phyloP scores from a whole-genome alignment of 2,888 invertebrate genomes.

The Drosophila paramelanica region DNA sequence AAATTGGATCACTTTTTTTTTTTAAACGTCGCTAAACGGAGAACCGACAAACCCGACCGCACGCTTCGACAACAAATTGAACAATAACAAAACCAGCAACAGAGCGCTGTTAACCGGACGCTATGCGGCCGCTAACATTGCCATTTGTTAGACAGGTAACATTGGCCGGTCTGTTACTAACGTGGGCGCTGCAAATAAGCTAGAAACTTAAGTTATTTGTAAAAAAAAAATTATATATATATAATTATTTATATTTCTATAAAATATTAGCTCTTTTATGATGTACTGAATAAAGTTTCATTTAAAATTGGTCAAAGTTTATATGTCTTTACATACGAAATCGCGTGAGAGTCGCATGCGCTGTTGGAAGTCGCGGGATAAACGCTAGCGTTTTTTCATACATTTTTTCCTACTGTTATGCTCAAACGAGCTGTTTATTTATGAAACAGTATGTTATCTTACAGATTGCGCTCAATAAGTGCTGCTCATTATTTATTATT shows the following conservation, averaged over 20 bases:
- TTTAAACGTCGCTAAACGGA: slow-evolving; percentile 30
- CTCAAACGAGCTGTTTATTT: slow-evolving; percentile 29
- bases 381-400: slow-evolving; percentile 3
- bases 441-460: not conserved
- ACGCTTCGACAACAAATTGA: slow-evolving; percentile 42
- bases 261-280: no score
- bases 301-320: no score
- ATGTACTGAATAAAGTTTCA: no score
- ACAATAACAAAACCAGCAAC: slow-evolving; percentile 45
- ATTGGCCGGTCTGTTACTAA: slow-evolving; percentile 1
- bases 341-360: not conserved
- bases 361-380: not conserved
- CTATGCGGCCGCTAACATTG: slow-evolving; percentile 4
- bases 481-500: no score
- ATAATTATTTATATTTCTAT: not conserved
- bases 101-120: slow-evolving; percentile 27
- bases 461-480: not conserved
- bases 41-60: slow-evolving; percentile 47
- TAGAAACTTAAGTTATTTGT: slow-evolving; percentile 15
- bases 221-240: not conserved
- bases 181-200: not conserved
- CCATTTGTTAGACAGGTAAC: slow-evolving; percentile 1
- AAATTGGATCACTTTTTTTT: slow-evolving; percentile 36
- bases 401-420: not conserved
- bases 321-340: not conserved